A percentile compares a stretch with the other conserved stretches of the same genome.
phyloP scores from a whole-genome alignment of 2,888 invertebrate genomes.

The Neoaliturus tenellus region DNA sequence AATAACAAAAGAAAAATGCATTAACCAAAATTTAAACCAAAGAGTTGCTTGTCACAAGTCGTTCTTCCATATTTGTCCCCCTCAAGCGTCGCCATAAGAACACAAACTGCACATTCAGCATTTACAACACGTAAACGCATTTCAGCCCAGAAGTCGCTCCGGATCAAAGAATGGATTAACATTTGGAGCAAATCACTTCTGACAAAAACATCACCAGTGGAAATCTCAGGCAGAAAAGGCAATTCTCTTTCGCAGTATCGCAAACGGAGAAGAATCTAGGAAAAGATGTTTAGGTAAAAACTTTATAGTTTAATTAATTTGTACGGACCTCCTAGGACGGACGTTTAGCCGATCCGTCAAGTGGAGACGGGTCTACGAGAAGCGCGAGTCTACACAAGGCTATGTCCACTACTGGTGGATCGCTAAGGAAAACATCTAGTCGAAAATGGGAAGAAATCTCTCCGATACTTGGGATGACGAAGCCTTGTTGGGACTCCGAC shows the following conservation, averaged over 20 bases:
- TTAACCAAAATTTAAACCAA: too few relatives aligned
- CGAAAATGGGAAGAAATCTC: constrained; percentile 39
- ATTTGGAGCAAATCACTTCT: background rate
- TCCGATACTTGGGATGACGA: constrained; percentile 4
- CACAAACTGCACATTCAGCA: background rate
- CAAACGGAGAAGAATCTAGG: background rate
- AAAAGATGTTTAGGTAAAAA: constrained; percentile 10
- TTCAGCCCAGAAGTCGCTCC: background rate
- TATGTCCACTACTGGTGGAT: background rate
- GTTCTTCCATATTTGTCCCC: too few relatives aligned
- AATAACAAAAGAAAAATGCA: too few relatives aligned
- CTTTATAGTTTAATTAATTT: background rate
- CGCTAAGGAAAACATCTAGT: constrained; percentile 20
- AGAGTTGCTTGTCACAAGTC: too few relatives aligned
- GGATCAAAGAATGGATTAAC: background rate
- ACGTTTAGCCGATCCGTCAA: background rate
- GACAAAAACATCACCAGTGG: background rate
- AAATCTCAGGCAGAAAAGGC: background rate
- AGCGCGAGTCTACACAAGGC: background rate
- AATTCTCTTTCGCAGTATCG: background rate
- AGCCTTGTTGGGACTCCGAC: constrained; percentile 23
- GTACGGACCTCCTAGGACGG: background rate
- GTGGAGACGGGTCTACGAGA: background rate
- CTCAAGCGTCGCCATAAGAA: background rate
- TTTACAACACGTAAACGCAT: background rate